Evolutionary conservation across 1,140 invertebrate genomes (phyloP).

Genomic region (Drosophila busckii): DNA sequence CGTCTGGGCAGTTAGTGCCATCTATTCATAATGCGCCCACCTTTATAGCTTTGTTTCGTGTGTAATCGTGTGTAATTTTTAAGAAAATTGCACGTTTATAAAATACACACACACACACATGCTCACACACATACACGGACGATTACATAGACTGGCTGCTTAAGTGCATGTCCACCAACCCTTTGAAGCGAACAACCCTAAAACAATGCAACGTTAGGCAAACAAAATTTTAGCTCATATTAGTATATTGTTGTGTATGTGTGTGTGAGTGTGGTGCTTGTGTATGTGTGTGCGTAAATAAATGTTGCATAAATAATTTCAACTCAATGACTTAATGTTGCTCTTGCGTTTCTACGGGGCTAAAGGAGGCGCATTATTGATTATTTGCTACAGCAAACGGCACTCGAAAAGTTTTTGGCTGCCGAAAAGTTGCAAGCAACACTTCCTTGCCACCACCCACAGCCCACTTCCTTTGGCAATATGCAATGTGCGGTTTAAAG

Average conservation of each 20-base stretch:
- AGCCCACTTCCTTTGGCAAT: not conserved
- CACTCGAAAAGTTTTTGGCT: conserved; percentile 42
- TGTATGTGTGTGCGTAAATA: conserved; percentile 58
- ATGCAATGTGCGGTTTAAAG: conserved; percentile 17
- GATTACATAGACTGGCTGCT: no score
- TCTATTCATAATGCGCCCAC: conserved; percentile 42
- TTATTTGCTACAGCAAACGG: conserved; percentile 38
- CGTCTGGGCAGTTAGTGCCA: conserved; percentile 3
- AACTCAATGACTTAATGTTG: conserved; percentile 70
- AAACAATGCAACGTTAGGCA: conserved; percentile 52
- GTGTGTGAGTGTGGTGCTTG: conserved; percentile 4
- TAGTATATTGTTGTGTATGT: conserved; percentile 8
- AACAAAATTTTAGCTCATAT: conserved; percentile 41
- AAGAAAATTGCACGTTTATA: conserved; percentile 69
- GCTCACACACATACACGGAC: conserved; percentile 3
- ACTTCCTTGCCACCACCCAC: not conserved
- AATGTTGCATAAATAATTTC: conserved; percentile 76
- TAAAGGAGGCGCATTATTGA: conserved; percentile 52
- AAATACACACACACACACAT: not conserved
- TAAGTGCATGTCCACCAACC: conserved; percentile 17
- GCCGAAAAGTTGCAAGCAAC: conserved; percentile 37
- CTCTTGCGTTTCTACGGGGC: conserved; percentile 22
- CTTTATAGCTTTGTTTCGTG: conserved; percentile 52
- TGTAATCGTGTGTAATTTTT: conserved; percentile 77
- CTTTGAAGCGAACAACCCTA: conserved; percentile 69